Conservation (phyloP, 64 coral and sea anemone genomes). For the Montipora efflorescens region DNA sequence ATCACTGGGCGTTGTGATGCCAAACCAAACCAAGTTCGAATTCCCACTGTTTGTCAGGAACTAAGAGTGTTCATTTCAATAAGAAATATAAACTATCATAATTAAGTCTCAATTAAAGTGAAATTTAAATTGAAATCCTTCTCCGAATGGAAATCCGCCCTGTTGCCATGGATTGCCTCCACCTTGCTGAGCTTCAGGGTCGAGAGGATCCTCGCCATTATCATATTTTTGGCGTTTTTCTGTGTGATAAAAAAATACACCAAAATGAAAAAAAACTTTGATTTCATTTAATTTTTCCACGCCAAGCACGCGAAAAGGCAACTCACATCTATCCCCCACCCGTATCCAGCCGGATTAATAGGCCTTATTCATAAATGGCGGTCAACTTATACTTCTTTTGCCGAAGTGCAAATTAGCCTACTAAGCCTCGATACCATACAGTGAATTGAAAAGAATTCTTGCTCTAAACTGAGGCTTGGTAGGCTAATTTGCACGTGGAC, state of each 20-base stretch:
- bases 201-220: constrained; percentile 94
- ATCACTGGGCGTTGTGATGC: neutral
- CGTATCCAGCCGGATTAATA: too few species aligned
- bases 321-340: too few species aligned
- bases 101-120: constrained; percentile 44
- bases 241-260: constrained; percentile 38
- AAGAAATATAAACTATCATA: neutral
- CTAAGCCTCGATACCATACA: too few species aligned
- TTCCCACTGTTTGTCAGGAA: neutral
- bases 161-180: constrained; percentile 82
- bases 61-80: neutral
- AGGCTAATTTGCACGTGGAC: too few species aligned
- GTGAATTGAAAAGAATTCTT: too few species aligned
- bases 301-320: too few species aligned
- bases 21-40: neutral
- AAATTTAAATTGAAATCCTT: constrained; percentile 99
- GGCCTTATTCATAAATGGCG: too few species aligned
- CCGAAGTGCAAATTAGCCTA: too few species aligned
- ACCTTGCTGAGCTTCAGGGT: constrained; percentile 93
- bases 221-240: constrained; percentile 98
- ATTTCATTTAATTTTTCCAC: too few species aligned
- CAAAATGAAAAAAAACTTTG: neutral
- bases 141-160: constrained; percentile 82
- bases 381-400: too few species aligned
- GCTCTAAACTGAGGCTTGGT: too few species aligned